A percentile compares a stretch with the other conserved stretches of the same genome.
Evolutionary conservation across 2,797 vertebrate species (phyloP).

Genomic region (Zenarchopterus dispar): DNA sequence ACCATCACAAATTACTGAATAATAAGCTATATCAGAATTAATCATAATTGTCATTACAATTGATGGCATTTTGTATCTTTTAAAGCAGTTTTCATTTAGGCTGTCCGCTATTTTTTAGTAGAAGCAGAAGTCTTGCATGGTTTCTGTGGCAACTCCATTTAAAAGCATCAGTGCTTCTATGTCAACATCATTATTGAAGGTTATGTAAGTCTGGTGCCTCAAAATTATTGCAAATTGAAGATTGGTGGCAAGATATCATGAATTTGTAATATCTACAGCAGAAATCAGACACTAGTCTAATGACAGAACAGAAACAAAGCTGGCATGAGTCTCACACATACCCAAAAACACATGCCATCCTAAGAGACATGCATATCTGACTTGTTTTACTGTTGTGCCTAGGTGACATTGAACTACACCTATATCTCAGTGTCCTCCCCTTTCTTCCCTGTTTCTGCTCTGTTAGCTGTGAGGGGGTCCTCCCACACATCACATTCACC

Average conservation of each 20-base stretch:
- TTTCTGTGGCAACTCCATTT: constrained; percentile 70
- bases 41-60: constrained; percentile 33
- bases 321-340: background rate
- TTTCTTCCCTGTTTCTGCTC: constrained; percentile 18
- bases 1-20: no score
- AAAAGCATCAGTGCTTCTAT: constrained; percentile 52
- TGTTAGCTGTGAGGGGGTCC: constrained; percentile 38
- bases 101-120: background rate
- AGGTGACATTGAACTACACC: constrained; percentile 66
- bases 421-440: constrained; percentile 47
- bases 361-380: constrained; percentile 55
- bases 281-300: constrained; percentile 1
- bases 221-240: constrained; percentile 63
- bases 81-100: constrained; percentile 33
- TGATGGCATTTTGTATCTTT: constrained; percentile 9
- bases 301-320: constrained; percentile 7
- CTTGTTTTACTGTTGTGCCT: constrained; percentile 54
- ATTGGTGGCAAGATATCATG: constrained; percentile 38
- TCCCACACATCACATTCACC: constrained; percentile 48
- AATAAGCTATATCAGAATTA: no score
- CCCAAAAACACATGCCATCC: constrained; percentile 5
- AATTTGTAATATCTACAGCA: background rate
- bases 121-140: constrained; percentile 33
- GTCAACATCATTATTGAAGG: constrained; percentile 61
- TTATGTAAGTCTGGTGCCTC: constrained; percentile 59